A percentile compares a stretch with the other conserved stretches of the same genome.
Evolutionary conservation across 1,140 invertebrate genomes (phyloP).

Genomic region (Drosophila ercepeae): DNA sequence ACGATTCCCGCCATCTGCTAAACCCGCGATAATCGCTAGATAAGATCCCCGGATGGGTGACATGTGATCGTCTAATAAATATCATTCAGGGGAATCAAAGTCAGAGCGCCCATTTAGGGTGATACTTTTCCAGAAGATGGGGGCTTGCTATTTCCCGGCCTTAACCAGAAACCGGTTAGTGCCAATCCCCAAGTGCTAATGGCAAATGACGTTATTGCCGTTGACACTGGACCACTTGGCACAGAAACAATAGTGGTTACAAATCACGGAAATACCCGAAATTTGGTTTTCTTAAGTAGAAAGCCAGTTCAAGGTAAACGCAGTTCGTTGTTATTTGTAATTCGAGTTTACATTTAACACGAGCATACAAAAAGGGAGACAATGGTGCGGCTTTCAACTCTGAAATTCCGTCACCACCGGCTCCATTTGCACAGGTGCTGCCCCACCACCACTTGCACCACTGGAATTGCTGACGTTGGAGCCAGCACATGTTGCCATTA

Average conservation of each 20-base stretch:
- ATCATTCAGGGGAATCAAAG: conserved; percentile 25
- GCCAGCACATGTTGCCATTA: conserved; percentile 55
- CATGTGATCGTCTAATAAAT: conserved; percentile 42
- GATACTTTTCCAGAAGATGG: conserved; percentile 9
- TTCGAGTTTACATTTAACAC: conserved; percentile 2
- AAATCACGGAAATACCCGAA: conserved; percentile 41
- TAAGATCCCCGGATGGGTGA: conserved; percentile 9
- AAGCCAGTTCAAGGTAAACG: conserved; percentile 27
- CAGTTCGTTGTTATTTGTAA: conserved; percentile 24
- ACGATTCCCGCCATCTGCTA: conserved; percentile 28
- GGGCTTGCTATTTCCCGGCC: conserved; percentile 26
- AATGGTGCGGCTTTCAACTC: neutral
- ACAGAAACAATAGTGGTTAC: conserved; percentile 2
- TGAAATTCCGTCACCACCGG: conserved; percentile 4
- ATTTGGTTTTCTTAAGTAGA: conserved; percentile 7
- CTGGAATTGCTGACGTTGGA: conserved; percentile 40
- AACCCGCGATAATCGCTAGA: conserved; percentile 17
- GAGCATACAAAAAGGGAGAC: conserved; percentile 11
- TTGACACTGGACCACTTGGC: conserved; percentile 4
- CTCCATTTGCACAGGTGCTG: conserved; percentile 55
- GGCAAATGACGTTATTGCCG: conserved; percentile 28
- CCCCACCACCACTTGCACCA: neutral
- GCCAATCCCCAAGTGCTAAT: conserved; percentile 28
- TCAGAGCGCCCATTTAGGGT: conserved; percentile 9
- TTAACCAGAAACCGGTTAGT: conserved; percentile 31